Base-by-base conservation (phyloP, 2,113 vertebrate species). In the Plecotus auritus region DNA sequence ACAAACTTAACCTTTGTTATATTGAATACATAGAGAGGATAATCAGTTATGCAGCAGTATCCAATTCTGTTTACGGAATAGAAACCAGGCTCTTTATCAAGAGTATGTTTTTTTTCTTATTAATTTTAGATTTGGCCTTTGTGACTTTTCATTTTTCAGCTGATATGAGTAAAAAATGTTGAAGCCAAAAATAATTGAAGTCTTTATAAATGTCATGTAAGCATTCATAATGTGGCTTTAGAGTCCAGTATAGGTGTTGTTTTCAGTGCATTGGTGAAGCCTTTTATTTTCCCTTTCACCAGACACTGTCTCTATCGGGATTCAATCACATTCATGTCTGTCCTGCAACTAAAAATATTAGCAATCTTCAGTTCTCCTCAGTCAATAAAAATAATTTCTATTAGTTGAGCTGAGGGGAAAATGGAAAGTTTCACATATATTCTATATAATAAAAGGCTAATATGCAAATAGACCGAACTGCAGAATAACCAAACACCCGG, bases 351-450 rank as follows among this genome's bases (percentile, higher is more conserved):
- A 56, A 89, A 96, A 45, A 84, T 67, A 42, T 59, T 74, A 87
- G 49, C 59, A 84, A 73, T 42, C 49, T 59, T 74, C 22, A 83
- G 0, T 30, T 95, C 22, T 83, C 18, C 23, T 91, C 40, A 74
- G 40, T 93, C 78, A 88, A 1, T 92, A 81, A 85, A 88, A 90
- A 56, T 45, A 94, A 76, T 93, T 70, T 37, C 45, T 84, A 8
- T 85, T 45, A 91, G 4, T 66, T 91, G 17, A 70, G 37, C 85
- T 85, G 35, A 84, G 42, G 18, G 26, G 72, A 92, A 88, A 85
- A 56, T 92, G 9, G 83, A 76, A 88, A 85, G 26, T 61, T 88
- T 5, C 17, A 32, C 59, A 30, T 82, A 22, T 88, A 40, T 54
- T 4, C 26, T 64, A 64, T 69, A 64, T 80, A 72, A 78, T 61